phyloP scores from a whole-genome alignment of 2,113 vertebrate genomes.

The Hylia prasina region DNA sequence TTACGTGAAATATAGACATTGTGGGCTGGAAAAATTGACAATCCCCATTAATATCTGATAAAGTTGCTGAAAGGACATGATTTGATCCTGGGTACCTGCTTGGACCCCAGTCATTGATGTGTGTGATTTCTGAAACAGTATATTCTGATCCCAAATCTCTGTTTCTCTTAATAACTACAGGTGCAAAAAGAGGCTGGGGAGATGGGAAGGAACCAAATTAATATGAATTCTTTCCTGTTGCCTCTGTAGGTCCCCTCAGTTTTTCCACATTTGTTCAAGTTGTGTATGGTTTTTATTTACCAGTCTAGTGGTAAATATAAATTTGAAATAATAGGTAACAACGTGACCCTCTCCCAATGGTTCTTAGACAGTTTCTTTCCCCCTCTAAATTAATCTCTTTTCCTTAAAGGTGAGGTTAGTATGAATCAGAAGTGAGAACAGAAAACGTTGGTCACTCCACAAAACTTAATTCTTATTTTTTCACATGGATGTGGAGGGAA shows the following conservation, averaged over 20 bases:
- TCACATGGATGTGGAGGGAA: background rate
- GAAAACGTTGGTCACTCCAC: background rate
- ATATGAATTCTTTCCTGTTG: background rate
- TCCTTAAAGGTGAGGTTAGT: background rate
- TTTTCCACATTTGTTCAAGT: background rate
- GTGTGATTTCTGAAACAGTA: background rate
- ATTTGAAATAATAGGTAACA: background rate
- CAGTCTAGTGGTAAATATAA: background rate
- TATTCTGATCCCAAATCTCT: background rate
- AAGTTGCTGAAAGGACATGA: background rate
- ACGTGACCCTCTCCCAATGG: background rate
- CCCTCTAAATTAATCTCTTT: background rate
- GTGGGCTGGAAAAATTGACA: background rate
- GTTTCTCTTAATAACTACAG: background rate
- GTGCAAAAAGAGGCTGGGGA: background rate
- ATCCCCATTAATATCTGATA: background rate
- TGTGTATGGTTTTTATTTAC: background rate
- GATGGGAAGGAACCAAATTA: background rate
- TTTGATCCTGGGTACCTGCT: background rate
- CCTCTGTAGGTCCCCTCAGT: background rate
- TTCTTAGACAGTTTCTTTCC: background rate
- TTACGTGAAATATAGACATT: background rate
- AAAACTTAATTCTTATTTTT: background rate
- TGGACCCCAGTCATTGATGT: background rate
- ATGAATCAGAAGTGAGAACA: background rate